These are phyloP conservation scores for Anniella stebbinsi DNA, from an alignment of 2,797 vertebrate genomes.

Conservation along the genomic window DNA sequence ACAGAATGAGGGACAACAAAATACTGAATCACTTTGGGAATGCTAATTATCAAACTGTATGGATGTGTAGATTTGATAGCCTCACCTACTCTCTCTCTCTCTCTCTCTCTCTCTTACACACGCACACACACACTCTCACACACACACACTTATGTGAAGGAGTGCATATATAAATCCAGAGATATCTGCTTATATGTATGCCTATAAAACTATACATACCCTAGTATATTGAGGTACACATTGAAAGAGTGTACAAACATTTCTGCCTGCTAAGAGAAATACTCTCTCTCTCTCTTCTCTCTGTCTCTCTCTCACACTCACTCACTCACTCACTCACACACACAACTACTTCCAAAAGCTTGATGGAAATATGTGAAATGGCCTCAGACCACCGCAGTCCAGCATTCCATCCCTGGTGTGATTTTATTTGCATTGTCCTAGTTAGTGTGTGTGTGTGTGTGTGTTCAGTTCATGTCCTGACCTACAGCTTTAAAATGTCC, in stretches of 20 bases:
- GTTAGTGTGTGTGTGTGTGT: neutral
- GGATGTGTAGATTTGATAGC: neutral
- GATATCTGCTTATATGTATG: neutral
- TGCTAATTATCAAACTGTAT: neutral
- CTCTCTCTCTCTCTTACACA: too few species aligned
- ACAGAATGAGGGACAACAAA: neutral
- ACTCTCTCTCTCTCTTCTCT: too few species aligned
- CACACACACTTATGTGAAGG: too few species aligned
- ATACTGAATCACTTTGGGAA: neutral
- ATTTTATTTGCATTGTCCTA: neutral
- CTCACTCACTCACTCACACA: too few species aligned
- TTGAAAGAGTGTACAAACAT: conserved; percentile 4
- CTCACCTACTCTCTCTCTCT: too few species aligned
- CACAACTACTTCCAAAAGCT: neutral
- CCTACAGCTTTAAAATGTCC: neutral
- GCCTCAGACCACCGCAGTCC: neutral
- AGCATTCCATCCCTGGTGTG: neutral
- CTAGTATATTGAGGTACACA: neutral
- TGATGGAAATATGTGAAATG: neutral
- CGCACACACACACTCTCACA: too few species aligned
- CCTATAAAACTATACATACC: neutral
- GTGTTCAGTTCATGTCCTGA: neutral
- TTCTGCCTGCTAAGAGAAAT: neutral
- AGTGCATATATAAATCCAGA: too few species aligned
- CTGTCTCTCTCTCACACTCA: too few species aligned